phyloP scores from a whole-genome alignment of 53 echinoderm and acorn worm species.

The Echinometra lucunter region DNA sequence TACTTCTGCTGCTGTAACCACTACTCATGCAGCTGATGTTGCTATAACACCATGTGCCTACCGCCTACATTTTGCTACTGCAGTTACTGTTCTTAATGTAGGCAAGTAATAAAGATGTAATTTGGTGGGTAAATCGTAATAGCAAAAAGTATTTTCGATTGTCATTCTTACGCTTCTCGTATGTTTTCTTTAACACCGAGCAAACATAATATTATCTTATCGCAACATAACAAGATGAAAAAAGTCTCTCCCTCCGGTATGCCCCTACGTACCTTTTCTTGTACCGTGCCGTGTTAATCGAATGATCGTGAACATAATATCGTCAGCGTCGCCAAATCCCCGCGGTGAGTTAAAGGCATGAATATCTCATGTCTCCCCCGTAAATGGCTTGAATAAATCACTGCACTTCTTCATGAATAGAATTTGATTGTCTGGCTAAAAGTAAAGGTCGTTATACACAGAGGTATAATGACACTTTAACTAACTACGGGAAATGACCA shows the following conservation, averaged over 20 bases:
- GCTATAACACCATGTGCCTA: neutral
- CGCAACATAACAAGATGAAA: constrained; percentile 35
- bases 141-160: neutral
- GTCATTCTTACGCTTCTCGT: neutral
- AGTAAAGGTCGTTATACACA: neutral
- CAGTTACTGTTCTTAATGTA: neutral
- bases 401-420: neutral
- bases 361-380: neutral
- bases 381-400: neutral
- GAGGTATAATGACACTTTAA: neutral
- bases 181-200: constrained; percentile 25
- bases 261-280: constrained; percentile 11
- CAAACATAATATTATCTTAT: constrained; percentile 37
- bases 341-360: constrained; percentile 21
- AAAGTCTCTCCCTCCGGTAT: neutral
- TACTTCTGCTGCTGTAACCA: neutral
- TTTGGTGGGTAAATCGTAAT: neutral
- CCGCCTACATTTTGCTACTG: no score
- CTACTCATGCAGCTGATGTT: neutral
- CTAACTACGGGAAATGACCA: neutral
- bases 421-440: neutral
- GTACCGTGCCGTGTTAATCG: constrained; percentile 28
- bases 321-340: constrained; percentile 37
- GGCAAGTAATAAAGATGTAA: neutral
- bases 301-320: constrained; percentile 50